Evolutionary conservation across 1,140 invertebrate species (phyloP).

Genomic region (Drosophila nasuta): DNA sequence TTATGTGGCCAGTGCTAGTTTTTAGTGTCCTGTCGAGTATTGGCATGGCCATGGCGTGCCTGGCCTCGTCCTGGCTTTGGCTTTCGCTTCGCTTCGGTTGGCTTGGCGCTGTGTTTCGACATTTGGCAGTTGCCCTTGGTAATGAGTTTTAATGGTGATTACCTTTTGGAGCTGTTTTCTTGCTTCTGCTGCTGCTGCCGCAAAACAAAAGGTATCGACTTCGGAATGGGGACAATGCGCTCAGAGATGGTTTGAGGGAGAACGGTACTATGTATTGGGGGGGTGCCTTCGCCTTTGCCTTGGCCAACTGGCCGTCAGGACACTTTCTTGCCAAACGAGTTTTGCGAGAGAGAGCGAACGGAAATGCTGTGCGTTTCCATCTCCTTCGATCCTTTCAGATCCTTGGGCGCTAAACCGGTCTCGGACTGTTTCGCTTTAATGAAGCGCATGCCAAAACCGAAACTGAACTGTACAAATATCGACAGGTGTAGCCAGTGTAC

Average conservation of each 20-base stretch:
- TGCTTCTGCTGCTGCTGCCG: neutral
- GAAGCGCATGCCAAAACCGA: constrained; percentile 61
- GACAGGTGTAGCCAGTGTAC: constrained; percentile 63
- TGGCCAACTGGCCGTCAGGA: constrained; percentile 36
- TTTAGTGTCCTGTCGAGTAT: constrained; percentile 18
- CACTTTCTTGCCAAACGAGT: constrained; percentile 49
- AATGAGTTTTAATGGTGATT: constrained; percentile 82
- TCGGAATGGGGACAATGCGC: neutral
- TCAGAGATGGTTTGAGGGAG: neutral
- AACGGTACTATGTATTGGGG: constrained; percentile 28
- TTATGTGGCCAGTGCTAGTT: constrained; percentile 27
- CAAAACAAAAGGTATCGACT: constrained; percentile 10
- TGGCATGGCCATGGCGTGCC: constrained; percentile 31
- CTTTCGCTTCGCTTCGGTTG: neutral
- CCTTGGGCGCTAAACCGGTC: constrained; percentile 23
- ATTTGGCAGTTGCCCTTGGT: constrained; percentile 63
- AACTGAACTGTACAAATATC: constrained; percentile 75
- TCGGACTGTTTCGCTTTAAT: constrained; percentile 27
- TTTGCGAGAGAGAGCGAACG: constrained; percentile 44
- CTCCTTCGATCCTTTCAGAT: constrained; percentile 32
- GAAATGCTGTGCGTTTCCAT: constrained; percentile 44
- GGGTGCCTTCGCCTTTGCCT: neutral
- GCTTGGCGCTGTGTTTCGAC: constrained; percentile 36
- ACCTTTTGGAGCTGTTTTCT: constrained; percentile 54
- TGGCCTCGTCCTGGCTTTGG: neutral